These are phyloP conservation scores for Apocheima hispidaria DNA, from an alignment of 2,888 invertebrate genomes.

Conservation along the genomic window DNA sequence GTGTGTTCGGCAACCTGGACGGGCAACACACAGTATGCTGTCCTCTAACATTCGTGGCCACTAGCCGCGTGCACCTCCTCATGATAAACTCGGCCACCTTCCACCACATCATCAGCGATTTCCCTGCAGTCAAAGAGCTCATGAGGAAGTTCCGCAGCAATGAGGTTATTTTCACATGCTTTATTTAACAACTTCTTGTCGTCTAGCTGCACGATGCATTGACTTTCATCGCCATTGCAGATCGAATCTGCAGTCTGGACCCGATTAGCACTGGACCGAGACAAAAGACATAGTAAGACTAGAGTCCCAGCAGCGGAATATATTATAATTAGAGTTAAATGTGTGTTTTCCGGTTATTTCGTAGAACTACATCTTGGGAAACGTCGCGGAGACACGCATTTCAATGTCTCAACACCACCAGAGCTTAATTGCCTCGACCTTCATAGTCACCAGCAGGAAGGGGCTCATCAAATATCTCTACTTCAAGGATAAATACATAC, in stretches of 20 bases:
- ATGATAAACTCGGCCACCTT: slow-evolving; percentile 65
- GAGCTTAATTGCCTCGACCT: slow-evolving; percentile 20
- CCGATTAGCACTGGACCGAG: too few relatives aligned
- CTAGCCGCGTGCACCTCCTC: slow-evolving; percentile 63
- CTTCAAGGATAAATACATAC: slow-evolving; percentile 48
- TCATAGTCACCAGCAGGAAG: slow-evolving; percentile 37
- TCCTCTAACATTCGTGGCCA: slow-evolving; percentile 55
- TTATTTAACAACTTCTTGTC: background rate
- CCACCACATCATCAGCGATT: slow-evolving; percentile 66
- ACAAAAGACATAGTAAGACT: too few relatives aligned
- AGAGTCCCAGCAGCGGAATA: too few relatives aligned
- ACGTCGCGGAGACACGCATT: slow-evolving; percentile 26
- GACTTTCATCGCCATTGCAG: too few relatives aligned
- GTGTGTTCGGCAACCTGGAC: slow-evolving; percentile 73
- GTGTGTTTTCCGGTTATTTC: slow-evolving; percentile 19
- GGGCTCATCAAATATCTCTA: slow-evolving; percentile 52
- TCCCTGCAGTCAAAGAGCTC: slow-evolving; percentile 56
- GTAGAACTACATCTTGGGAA: slow-evolving; percentile 62
- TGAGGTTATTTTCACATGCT: background rate
- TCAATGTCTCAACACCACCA: slow-evolving; percentile 37
- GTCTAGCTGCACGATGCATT: slow-evolving; percentile 21
- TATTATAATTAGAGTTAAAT: background rate
- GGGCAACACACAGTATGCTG: slow-evolving; percentile 51
- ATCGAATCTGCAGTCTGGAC: too few relatives aligned
- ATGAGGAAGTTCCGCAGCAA: slow-evolving; percentile 51